Evolutionary conservation across 2,888 invertebrate genomes (phyloP).

Genomic region (Meteorus cinctellus): DNA sequence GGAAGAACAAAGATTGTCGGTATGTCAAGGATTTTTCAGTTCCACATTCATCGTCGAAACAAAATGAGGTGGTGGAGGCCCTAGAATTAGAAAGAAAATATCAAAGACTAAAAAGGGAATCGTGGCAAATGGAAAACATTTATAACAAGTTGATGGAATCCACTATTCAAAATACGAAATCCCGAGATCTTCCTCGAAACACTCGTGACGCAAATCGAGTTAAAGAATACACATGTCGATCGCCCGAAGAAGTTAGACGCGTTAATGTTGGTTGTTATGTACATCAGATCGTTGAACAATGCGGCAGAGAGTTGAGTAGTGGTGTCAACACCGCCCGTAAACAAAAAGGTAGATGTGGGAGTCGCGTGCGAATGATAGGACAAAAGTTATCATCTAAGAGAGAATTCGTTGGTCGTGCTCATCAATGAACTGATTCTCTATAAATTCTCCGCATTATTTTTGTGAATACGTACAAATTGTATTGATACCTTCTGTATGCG

Average conservation of each 20-base stretch:
- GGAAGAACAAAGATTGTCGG: conserved; percentile 60
- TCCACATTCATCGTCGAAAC: neutral
- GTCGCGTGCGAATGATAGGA: neutral
- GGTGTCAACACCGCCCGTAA: neutral
- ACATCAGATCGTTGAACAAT: conserved; percentile 46
- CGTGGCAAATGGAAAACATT: conserved; percentile 30
- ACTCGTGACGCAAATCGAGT: conserved; percentile 1
- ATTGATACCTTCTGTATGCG: neutral
- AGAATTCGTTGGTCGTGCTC: neutral
- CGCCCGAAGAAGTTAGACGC: neutral
- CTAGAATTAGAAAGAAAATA: conserved; percentile 25
- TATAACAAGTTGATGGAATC: conserved; percentile 50
- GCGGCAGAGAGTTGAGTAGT: conserved; percentile 55
- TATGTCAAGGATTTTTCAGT: conserved; percentile 57
- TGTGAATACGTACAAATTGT: neutral
- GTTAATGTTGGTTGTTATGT: conserved; percentile 30
- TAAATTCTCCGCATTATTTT: neutral
- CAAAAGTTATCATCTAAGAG: conserved; percentile 1
- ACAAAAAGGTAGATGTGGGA: conserved; percentile 4
- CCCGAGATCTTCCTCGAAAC: conserved; percentile 6
- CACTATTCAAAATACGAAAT: neutral
- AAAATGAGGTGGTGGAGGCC: neutral
- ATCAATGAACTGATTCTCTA: neutral
- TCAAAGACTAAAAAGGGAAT: conserved; percentile 16
- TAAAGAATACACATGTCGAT: neutral